These are phyloP conservation scores for Leptodactylus fallax DNA, from an alignment of 2,797 vertebrate genomes.

Conservation along the genomic window DNA sequence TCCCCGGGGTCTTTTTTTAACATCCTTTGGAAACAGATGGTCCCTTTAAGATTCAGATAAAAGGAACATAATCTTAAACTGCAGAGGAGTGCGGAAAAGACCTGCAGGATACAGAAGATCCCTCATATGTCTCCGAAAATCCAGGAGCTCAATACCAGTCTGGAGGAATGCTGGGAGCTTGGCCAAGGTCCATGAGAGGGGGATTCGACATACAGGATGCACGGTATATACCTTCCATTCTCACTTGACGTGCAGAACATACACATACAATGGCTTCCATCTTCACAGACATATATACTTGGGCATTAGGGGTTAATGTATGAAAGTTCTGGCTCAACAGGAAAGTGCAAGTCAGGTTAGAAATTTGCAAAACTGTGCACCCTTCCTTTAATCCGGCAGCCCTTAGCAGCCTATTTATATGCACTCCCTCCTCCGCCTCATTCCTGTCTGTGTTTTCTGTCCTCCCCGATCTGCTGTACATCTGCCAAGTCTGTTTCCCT, in stretches of 20 bases:
- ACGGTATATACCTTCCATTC: background rate
- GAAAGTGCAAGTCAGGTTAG: background rate
- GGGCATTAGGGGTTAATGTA: background rate
- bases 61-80: conserved; percentile 38
- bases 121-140: conserved; percentile 19
- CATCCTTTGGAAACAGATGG: conserved; percentile 58
- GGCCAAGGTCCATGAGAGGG: conserved; percentile 14
- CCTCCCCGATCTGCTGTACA: background rate
- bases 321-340: background rate
- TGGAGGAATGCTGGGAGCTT: background rate
- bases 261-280: background rate
- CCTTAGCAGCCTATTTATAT: background rate
- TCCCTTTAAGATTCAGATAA: conserved; percentile 59
- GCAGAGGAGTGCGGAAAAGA: background rate
- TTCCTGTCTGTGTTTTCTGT: background rate
- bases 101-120: background rate
- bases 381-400: background rate
- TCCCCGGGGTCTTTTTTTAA: conserved; percentile 46
- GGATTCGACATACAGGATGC: background rate
- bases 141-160: conserved; percentile 22
- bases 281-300: background rate
- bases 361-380: background rate
- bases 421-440: background rate
- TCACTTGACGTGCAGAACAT: background rate
- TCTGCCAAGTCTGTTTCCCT: background rate